Evolutionary conservation across 1,140 invertebrate species (phyloP).

Genomic region (Meloidogyne hapla): DNA sequence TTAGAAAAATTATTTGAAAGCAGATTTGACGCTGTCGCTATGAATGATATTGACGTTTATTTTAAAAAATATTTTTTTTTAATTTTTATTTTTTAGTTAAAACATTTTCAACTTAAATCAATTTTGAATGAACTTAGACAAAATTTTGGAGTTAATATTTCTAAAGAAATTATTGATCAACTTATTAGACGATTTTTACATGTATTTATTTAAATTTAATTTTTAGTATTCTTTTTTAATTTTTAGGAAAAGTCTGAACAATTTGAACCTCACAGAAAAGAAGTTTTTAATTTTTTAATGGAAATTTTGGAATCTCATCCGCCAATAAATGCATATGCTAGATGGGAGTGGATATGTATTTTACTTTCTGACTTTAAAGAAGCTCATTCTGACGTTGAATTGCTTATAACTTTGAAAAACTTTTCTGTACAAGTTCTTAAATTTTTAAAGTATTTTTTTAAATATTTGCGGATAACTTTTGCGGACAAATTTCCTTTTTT

Average conservation of each 20-base stretch:
- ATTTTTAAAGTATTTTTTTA: neutral
- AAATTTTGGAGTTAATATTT: neutral
- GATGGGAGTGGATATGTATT: slow-evolving; percentile 19
- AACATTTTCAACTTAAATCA: neutral
- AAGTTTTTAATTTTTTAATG: slow-evolving; percentile 20
- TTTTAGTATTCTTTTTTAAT: neutral
- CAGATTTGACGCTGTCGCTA: neutral
- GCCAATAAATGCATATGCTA: neutral
- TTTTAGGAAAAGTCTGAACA: slow-evolving; percentile 6
- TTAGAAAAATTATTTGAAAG: neutral
- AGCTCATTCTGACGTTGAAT: slow-evolving; percentile 4
- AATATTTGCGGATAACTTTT: neutral
- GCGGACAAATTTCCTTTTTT: too few relatives aligned
- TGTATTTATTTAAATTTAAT: neutral
- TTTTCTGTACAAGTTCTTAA: neutral
- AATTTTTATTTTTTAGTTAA: neutral
- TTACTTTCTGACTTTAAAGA: neutral
- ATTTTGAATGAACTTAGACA: neutral
- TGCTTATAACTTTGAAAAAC: slow-evolving; percentile 6
- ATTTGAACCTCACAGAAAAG: neutral
- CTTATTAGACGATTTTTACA: neutral
- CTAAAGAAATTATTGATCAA: neutral
- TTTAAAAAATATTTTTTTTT: neutral
- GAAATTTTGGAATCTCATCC: neutral
- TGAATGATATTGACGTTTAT: neutral